Percentiles rank a stretch among this genome's conserved stretches.
Conservation (phyloP, 2,888 invertebrate species). For the Lampropteryx suffumata region DNA sequence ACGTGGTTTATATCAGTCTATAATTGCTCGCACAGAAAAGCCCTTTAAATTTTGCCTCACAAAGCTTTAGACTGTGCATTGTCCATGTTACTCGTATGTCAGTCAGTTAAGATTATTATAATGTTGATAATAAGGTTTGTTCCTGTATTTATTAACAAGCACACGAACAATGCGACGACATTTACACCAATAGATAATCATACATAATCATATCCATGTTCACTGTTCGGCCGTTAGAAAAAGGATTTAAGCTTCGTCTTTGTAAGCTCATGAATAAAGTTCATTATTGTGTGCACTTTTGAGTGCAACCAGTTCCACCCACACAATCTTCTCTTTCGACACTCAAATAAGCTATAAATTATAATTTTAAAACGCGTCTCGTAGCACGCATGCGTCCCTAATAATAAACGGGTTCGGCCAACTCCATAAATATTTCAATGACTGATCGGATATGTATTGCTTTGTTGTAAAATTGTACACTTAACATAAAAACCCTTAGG, state of each 20-base stretch:
- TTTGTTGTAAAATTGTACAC: slow-evolving; percentile 12
- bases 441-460: slow-evolving; percentile 27
- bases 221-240: background rate
- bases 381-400: slow-evolving; percentile 48
- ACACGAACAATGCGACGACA: slow-evolving; percentile 18
- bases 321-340: slow-evolving; percentile 74
- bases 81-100: no score
- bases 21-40: no score
- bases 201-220: slow-evolving; percentile 4
- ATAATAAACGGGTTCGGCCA: slow-evolving; percentile 46
- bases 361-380: slow-evolving; percentile 72
- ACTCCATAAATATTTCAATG: slow-evolving; percentile 47
- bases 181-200: slow-evolving; percentile 7
- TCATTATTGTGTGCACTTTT: slow-evolving; percentile 18
- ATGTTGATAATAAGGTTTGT: background rate
- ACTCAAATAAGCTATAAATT: slow-evolving; percentile 76
- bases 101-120: background rate
- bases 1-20: no score
- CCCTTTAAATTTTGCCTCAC: no score
- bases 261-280: slow-evolving; percentile 3
- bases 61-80: no score
- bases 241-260: background rate
- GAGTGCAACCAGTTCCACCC: slow-evolving; percentile 58
- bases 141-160: slow-evolving; percentile 5
- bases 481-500: background rate